phyloP scores from a whole-genome alignment of 2,113 vertebrate species.

The Salvelinus fontinalis region DNA sequence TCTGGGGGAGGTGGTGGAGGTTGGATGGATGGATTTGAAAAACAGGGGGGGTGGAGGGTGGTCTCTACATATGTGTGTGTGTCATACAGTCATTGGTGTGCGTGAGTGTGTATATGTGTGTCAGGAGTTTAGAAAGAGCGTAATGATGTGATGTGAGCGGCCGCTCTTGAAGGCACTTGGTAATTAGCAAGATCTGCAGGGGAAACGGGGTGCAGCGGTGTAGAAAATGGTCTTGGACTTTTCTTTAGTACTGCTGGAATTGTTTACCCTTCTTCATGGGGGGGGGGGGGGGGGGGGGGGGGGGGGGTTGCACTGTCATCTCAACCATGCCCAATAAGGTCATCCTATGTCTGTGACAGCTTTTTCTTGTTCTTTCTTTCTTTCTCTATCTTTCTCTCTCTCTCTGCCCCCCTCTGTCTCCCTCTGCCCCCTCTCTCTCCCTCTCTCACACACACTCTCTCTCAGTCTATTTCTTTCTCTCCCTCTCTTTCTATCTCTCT shows the following conservation, averaged over 20 bases:
- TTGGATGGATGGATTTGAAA: conserved; percentile 7
- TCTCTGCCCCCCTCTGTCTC: background rate
- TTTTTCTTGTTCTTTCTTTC: background rate
- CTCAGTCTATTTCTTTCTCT: background rate
- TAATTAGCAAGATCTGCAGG: conserved; percentile 32
- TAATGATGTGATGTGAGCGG: conserved; percentile 12
- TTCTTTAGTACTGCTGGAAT: background rate
- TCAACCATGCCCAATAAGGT: background rate
- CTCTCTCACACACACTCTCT: background rate
- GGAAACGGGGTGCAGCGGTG: conserved; percentile 26
- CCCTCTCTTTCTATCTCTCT: background rate
- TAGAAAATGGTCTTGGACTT: conserved; percentile 47
- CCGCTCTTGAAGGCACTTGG: conserved; percentile 17
- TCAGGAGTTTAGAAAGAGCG: background rate
- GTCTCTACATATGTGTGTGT: background rate
- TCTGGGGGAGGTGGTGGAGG: conserved; percentile 1
- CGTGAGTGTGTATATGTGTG: background rate
- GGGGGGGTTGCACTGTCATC: background rate
- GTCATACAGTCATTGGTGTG: background rate
- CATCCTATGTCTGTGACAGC: background rate
- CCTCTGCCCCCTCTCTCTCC: background rate
- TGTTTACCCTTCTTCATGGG: background rate
- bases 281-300: no score
- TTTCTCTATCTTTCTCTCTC: background rate
- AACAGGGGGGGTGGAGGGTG: background rate